Conservation (phyloP, 2,888 invertebrate species). For the Eumerus sabulonum region DNA sequence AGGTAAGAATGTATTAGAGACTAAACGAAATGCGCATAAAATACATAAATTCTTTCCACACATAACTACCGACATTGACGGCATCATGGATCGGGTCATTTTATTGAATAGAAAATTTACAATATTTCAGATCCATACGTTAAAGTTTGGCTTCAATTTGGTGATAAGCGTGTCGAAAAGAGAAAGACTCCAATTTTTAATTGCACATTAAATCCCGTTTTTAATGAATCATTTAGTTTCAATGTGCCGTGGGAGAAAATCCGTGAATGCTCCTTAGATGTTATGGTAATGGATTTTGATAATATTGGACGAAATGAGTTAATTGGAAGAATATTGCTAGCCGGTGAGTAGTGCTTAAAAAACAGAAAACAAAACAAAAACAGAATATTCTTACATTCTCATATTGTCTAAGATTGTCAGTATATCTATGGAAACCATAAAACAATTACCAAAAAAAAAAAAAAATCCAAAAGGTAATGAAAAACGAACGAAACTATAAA, state of each 20-base stretch:
- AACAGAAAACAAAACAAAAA: conserved; percentile 35
- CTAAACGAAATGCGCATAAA: too few relatives aligned
- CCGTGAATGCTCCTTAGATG: conserved; percentile 94
- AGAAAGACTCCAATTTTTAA: conserved; percentile 97
- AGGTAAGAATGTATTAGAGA: conserved; percentile 81
- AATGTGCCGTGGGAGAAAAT: conserved; percentile 99
- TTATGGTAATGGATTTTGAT: conserved; percentile 98
- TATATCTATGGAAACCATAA: conserved; percentile 71
- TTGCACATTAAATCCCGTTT: conserved; percentile 96
- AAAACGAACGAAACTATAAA: too few relatives aligned
- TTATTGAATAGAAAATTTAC: conserved; percentile 19
- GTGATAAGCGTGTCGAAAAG: conserved; percentile 96
- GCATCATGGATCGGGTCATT: too few relatives aligned
- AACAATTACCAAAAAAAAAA: too few relatives aligned
- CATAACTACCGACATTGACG: too few relatives aligned
- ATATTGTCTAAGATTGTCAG: conserved; percentile 72
- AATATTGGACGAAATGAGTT: conserved; percentile 96
- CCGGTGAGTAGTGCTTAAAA: conserved; percentile 81
- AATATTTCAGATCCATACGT: conserved; percentile 94
- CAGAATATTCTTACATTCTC: conserved; percentile 71
- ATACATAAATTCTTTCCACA: too few relatives aligned
- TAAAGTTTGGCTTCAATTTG: conserved; percentile 98
- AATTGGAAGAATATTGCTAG: conserved; percentile 94
- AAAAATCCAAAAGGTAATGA: conserved; percentile 13
- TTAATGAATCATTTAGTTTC: conserved; percentile 97